Conservation (phyloP, 2,113 vertebrate species). For the Tretioscincus oriximinensis region DNA sequence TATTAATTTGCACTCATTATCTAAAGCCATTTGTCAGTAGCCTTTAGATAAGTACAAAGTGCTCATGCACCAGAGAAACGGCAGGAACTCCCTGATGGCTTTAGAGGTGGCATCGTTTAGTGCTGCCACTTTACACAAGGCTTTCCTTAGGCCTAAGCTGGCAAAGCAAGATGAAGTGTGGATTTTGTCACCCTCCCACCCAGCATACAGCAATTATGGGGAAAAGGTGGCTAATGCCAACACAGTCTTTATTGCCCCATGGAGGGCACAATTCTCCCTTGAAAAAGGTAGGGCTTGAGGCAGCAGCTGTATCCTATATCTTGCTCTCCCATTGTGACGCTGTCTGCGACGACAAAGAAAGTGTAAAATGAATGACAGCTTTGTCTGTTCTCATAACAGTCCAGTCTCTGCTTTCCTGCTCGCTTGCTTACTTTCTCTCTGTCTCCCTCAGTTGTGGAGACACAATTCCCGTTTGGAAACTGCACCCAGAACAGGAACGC, state of each 20-base stretch:
- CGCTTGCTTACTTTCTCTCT: too few species aligned
- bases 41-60: constrained; percentile 67
- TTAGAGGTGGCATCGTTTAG: constrained; percentile 38
- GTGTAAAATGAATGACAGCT: not conserved
- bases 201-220: too few species aligned
- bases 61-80: constrained; percentile 54
- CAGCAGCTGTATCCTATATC: not conserved
- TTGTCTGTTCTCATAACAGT: not conserved
- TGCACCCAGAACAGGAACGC: not conserved
- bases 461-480: not conserved
- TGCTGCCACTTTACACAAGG: constrained; percentile 2
- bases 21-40: constrained; percentile 70
- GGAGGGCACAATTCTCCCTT: not conserved
- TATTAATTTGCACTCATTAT: constrained; percentile 80
- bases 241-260: too few species aligned
- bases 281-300: not conserved
- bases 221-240: too few species aligned
- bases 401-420: not conserved
- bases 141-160: not conserved
- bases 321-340: not conserved
- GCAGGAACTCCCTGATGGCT: constrained; percentile 19
- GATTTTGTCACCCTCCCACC: not conserved
- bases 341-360: not conserved
- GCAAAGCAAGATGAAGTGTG: constrained; percentile 14
- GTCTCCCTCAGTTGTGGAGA: not conserved